A percentile compares a stretch with the other conserved stretches of the same genome.
phyloP scores from a whole-genome alignment of 2,797 vertebrate species.

The Enteromius trimaculatus region DNA sequence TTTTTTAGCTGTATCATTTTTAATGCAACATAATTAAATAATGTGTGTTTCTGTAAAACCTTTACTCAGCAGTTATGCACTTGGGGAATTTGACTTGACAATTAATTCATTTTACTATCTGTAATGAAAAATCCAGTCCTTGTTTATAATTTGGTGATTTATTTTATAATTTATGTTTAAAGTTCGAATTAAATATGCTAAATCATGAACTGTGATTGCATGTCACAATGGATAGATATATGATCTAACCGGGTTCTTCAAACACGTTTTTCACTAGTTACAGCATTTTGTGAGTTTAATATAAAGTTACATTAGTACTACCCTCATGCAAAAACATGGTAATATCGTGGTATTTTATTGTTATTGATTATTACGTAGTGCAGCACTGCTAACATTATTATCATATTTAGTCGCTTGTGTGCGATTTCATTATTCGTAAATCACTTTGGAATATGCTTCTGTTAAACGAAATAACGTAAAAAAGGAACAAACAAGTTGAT shows the following conservation, averaged over 20 bases:
- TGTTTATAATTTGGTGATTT: background rate
- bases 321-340: too few relatives aligned
- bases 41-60: background rate
- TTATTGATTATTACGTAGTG: background rate
- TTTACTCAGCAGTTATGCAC: background rate
- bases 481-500: conserved; percentile 32
- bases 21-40: background rate
- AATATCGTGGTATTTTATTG: background rate
- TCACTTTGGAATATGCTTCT: background rate
- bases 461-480: background rate
- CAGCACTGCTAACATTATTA: background rate
- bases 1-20: background rate
- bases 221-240: background rate
- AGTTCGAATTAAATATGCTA: background rate
- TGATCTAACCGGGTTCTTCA: background rate
- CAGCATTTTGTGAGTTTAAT: background rate
- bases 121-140: background rate
- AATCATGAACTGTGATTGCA: background rate
- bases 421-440: background rate
- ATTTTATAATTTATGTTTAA: background rate
- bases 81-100: too few relatives aligned
- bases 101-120: background rate
- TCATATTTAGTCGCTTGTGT: background rate
- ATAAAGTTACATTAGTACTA: too few relatives aligned
- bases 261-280: background rate